Conservation (phyloP, 1,140 invertebrate genomes). For the Aradophagus sp. region DNA sequence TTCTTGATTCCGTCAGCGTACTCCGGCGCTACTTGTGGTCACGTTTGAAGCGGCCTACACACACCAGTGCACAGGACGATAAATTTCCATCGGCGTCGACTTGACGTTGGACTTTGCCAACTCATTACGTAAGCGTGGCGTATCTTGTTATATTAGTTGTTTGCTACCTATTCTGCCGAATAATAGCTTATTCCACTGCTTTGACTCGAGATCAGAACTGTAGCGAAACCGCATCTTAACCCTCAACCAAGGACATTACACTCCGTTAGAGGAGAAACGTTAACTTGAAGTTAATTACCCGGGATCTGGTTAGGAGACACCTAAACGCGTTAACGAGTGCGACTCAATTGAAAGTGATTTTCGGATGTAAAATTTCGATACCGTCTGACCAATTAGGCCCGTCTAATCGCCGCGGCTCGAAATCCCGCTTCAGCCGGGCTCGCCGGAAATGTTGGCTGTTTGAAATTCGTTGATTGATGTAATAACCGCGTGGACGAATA, state of each 20-base stretch:
- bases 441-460: too few species aligned
- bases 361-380: too few species aligned
- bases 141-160: conserved; percentile 59
- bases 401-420: neutral
- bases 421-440: too few species aligned
- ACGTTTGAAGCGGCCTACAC: too few species aligned
- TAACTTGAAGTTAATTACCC: conserved; percentile 45
- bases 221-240: conserved; percentile 41
- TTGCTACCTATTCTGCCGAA: conserved; percentile 52
- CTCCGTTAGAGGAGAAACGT: conserved; percentile 33
- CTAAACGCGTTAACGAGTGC: conserved; percentile 4
- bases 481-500: too few species aligned
- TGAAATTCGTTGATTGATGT: too few species aligned
- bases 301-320: neutral
- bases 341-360: conserved; percentile 7
- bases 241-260: conserved; percentile 37
- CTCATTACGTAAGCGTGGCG: conserved; percentile 55
- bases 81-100: too few species aligned
- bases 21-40: too few species aligned
- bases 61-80: too few species aligned
- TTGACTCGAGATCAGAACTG: conserved; percentile 41
- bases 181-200: conserved; percentile 55
- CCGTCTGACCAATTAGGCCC: too few species aligned
- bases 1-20: too few species aligned
- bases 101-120: conserved; percentile 56